Evolutionary conservation across 64 coral and sea anemone genomes (phyloP).

Genomic region (Porites australiensis): DNA sequence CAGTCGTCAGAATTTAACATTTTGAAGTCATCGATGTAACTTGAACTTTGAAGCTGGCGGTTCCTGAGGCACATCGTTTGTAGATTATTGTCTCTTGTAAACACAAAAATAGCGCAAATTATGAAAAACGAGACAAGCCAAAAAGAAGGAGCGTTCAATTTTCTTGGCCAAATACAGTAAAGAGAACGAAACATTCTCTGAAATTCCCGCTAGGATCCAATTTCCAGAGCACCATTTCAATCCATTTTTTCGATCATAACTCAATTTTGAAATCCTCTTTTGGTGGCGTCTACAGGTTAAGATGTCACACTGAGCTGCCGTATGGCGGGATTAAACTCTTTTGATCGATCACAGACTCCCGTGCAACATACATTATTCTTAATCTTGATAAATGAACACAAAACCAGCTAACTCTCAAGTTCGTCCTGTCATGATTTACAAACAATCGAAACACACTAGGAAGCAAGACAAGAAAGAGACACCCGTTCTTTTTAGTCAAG

Average conservation of each 20-base stretch:
- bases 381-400: background rate
- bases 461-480: background rate
- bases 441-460: background rate
- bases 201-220: background rate
- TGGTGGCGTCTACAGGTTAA: background rate
- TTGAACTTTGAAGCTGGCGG: conserved; percentile 32
- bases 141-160: conserved; percentile 17
- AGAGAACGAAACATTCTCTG: conserved; percentile 71
- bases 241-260: background rate
- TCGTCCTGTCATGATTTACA: conserved; percentile 4
- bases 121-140: conserved; percentile 58
- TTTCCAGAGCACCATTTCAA: conserved; percentile 23
- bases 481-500: conserved; percentile 21
- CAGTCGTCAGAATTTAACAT: conserved; percentile 10
- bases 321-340: background rate
- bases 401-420: conserved; percentile 16
- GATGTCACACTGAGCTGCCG: background rate
- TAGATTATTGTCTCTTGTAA: conserved; percentile 29
- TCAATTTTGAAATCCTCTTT: conserved; percentile 34
- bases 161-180: conserved; percentile 31
- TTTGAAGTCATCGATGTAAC: conserved; percentile 10
- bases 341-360: background rate
- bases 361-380: background rate
- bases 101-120: conserved; percentile 58
- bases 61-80: background rate